phyloP scores from a whole-genome alignment of 2,797 vertebrate species.

The Pseudocheirus occidentalis region DNA sequence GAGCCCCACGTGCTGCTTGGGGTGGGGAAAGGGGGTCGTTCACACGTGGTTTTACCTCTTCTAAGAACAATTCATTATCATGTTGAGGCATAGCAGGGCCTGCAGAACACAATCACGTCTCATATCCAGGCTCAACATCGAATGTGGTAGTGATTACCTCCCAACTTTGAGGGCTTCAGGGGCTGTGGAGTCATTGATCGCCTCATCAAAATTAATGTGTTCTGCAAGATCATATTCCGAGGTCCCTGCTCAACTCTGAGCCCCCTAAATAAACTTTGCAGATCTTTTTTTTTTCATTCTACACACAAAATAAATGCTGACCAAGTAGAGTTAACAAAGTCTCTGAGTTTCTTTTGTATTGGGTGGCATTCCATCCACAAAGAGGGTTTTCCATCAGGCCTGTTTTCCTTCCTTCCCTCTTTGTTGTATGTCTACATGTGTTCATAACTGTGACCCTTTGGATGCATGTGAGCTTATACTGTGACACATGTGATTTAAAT shows the following conservation, averaged over 20 bases:
- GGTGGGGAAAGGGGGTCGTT: not conserved
- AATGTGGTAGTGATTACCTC: not conserved
- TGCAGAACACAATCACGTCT: not conserved
- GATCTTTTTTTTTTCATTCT: not conserved
- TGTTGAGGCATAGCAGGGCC: not conserved
- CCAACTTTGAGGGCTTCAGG: not conserved
- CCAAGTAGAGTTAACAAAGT: not conserved
- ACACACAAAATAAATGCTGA: not conserved
- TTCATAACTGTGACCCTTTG: not conserved
- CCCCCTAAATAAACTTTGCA: not conserved
- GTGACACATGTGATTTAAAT: not conserved
- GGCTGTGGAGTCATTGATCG: not conserved
- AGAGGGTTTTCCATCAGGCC: not conserved
- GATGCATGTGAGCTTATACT: not conserved
- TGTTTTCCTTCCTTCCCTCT: not conserved
- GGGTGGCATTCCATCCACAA: not conserved
- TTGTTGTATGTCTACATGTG: not conserved
- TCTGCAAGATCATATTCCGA: not conserved
- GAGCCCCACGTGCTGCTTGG: not conserved
- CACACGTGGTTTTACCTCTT: not conserved
- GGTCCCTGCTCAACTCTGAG: not conserved
- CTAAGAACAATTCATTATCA: not conserved
- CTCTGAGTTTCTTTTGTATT: not conserved
- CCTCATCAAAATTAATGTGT: not conserved
- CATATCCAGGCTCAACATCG: not conserved